These are phyloP conservation scores for Ceratina japonica DNA, from an alignment of 1,140 invertebrate genomes.

Conservation along the genomic window DNA sequence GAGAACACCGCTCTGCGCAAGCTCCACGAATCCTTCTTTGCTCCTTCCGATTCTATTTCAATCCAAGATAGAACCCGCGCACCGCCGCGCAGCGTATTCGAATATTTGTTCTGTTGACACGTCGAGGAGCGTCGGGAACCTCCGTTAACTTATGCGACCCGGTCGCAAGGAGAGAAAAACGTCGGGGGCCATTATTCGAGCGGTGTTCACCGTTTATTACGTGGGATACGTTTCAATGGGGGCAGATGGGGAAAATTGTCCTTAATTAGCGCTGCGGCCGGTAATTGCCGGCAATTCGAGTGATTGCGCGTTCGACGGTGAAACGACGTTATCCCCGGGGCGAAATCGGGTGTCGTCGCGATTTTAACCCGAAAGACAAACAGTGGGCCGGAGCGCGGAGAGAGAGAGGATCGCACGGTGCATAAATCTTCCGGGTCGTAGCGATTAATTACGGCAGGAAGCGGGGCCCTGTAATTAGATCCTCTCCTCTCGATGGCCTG, in stretches of 20 bases:
- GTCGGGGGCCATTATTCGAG: background rate
- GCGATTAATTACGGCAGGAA: conserved; percentile 70
- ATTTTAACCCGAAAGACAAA: conserved; percentile 27
- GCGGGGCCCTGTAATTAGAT: conserved; percentile 70
- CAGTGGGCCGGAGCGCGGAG: conserved; percentile 1
- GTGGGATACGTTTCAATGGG: conserved; percentile 3
- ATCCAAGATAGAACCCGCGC: background rate
- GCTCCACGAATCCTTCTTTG: conserved; percentile 14
- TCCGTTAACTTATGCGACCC: too few relatives aligned
- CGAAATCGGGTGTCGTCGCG: conserved; percentile 13
- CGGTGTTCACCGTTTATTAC: background rate
- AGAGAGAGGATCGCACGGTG: conserved; percentile 15
- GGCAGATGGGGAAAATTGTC: conserved; percentile 2
- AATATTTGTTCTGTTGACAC: too few relatives aligned
- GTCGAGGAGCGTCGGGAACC: too few relatives aligned
- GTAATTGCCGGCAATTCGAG: conserved; percentile 28
- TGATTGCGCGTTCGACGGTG: conserved; percentile 4
- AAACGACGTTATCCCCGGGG: conserved; percentile 2
- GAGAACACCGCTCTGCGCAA: conserved; percentile 21
- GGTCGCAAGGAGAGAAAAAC: background rate
- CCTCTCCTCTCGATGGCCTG: conserved; percentile 57
- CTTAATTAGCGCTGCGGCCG: conserved; percentile 8
- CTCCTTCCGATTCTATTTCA: conserved; percentile 32
- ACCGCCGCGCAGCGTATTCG: too few relatives aligned
- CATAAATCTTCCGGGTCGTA: conserved; percentile 63